Evolutionary conservation across 1,140 invertebrate genomes (phyloP).

Genomic region (Magallana gigas): DNA sequence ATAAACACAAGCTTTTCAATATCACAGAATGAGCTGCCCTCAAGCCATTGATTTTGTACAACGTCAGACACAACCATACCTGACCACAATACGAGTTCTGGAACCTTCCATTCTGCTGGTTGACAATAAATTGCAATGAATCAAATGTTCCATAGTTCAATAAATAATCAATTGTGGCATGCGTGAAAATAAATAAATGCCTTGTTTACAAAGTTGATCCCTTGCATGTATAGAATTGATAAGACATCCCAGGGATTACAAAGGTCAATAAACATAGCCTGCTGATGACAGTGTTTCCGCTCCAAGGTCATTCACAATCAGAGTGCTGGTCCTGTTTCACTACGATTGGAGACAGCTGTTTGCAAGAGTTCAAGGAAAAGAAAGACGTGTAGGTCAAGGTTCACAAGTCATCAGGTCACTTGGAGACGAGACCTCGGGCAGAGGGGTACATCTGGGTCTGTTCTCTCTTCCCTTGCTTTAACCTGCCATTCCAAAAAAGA

Average conservation of each 20-base stretch:
- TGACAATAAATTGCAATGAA: background rate
- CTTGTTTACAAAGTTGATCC: too few species aligned
- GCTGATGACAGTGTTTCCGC: background rate
- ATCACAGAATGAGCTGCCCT: constrained; percentile 23
- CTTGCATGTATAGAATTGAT: too few species aligned
- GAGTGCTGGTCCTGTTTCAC: background rate
- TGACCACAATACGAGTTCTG: background rate
- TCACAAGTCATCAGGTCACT: constrained; percentile 73
- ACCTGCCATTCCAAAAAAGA: constrained; percentile 56
- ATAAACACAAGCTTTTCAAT: background rate
- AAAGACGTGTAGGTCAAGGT: constrained; percentile 9
- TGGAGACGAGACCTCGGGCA: constrained; percentile 83
- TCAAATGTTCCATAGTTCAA: too few species aligned
- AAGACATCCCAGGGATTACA: background rate
- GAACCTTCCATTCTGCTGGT: background rate
- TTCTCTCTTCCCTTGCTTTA: constrained; percentile 65
- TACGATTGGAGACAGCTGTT: background rate
- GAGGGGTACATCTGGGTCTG: constrained; percentile 80
- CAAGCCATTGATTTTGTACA: background rate
- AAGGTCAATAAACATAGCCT: background rate
- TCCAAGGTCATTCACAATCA: background rate
- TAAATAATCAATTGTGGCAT: too few species aligned
- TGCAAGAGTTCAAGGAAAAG: background rate
- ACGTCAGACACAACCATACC: background rate
- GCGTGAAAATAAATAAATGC: too few species aligned